These are phyloP conservation scores for Alaudala cheleensis DNA, from an alignment of 2,113 vertebrate species.

Conservation along the genomic window DNA sequence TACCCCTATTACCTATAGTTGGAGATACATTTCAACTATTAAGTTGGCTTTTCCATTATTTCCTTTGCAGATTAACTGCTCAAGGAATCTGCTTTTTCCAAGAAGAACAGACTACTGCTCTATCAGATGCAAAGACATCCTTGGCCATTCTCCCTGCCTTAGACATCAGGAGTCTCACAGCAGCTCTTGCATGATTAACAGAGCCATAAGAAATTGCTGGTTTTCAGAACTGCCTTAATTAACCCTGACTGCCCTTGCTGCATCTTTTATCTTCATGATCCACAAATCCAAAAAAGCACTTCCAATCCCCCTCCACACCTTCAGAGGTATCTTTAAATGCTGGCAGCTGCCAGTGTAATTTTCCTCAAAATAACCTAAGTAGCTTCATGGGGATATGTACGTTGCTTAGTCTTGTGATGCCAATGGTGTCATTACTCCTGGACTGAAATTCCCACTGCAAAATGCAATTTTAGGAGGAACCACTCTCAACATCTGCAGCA, in stretches of 20 bases:
- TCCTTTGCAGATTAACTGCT: not conserved
- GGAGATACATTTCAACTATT: not conserved
- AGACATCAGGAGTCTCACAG: not conserved
- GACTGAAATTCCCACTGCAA: not conserved
- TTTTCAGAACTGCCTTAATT: constrained; percentile 18
- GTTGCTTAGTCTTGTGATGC: not conserved
- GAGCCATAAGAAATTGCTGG: not conserved
- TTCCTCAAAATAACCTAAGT: not conserved
- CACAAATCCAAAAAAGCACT: not conserved
- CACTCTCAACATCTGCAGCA: not conserved
- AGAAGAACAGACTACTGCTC: not conserved
- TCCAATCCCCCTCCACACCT: not conserved
- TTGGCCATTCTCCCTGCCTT: not conserved
- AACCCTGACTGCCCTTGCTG: not conserved
- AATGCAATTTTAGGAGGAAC: not conserved
- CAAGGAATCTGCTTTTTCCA: not conserved
- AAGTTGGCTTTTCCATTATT: not conserved
- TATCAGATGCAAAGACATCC: not conserved
- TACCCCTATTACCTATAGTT: not conserved
- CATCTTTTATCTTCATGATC: not conserved
- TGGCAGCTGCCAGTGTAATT: not conserved
- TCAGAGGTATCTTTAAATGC: not conserved
- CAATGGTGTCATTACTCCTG: not conserved
- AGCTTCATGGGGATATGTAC: not conserved
- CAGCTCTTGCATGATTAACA: not conserved